Evolutionary conservation across 2,113 vertebrate species (phyloP).

Genomic region (Phocoena sinus): DNA sequence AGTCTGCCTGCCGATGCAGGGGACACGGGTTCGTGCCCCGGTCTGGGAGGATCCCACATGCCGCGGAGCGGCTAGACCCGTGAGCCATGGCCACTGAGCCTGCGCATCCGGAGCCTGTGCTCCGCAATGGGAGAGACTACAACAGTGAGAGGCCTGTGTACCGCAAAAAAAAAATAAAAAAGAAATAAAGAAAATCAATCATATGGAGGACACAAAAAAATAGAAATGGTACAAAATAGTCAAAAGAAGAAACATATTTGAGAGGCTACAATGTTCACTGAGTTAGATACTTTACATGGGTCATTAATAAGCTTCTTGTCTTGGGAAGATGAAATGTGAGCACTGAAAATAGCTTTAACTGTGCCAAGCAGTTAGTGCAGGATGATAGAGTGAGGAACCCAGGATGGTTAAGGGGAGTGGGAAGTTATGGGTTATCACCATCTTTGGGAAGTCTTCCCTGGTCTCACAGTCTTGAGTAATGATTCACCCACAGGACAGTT

Average conservation of each 20-base stretch:
- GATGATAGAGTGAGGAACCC: not conserved
- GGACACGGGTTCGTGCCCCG: too few species aligned
- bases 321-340: not conserved
- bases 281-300: not conserved
- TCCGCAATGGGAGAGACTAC: too few species aligned
- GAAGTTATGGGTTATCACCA: fast-evolving
- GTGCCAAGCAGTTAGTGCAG: not conserved
- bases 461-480: not conserved
- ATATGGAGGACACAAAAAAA: not conserved
- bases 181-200: not conserved
- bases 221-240: not conserved
- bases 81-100: too few species aligned
- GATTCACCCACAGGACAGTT: not conserved
- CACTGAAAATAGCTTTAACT: not conserved
- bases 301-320: not conserved
- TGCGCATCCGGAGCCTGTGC: too few species aligned
- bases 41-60: too few species aligned
- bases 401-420: not conserved
- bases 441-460: not conserved
- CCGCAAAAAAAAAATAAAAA: too few species aligned
- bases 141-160: too few species aligned
- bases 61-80: too few species aligned
- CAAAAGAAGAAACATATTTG: not conserved
- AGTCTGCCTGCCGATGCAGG: too few species aligned
- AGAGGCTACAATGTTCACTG: not conserved